phyloP scores from a whole-genome alignment of 2,113 vertebrate species.

The Alethe diademata region DNA sequence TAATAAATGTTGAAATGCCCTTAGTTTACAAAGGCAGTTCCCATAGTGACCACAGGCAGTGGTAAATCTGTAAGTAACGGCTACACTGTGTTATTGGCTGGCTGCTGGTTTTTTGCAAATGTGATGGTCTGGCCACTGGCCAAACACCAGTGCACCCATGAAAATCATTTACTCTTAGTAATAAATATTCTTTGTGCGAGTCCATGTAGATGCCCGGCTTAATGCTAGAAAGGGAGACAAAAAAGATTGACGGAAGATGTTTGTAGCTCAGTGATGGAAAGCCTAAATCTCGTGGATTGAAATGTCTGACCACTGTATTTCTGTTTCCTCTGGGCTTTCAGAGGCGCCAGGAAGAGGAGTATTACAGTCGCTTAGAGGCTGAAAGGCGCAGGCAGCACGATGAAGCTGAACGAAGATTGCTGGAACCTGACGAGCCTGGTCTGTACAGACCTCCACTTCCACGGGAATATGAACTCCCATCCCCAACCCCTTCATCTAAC shows the following conservation, averaged over 20 bases:
- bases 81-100: neutral
- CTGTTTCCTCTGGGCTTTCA: slow-evolving; percentile 71
- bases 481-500: slow-evolving; percentile 75
- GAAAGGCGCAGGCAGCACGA: slow-evolving; percentile 95
- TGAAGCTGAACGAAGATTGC: slow-evolving; percentile 91
- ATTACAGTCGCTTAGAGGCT: slow-evolving; percentile 95
- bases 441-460: slow-evolving; percentile 97
- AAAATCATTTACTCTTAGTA: neutral
- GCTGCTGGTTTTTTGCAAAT: neutral
- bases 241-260: neutral
- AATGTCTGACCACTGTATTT: slow-evolving; percentile 22
- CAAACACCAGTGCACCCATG: neutral
- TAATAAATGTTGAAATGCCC: neutral
- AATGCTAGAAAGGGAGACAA: neutral
- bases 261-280: neutral
- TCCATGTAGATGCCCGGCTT: neutral
- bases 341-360: slow-evolving; percentile 98
- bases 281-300: neutral
- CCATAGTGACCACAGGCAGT: neutral
- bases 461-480: slow-evolving; percentile 89
- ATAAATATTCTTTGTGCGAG: neutral
- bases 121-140: neutral
- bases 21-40: neutral
- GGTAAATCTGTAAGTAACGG: neutral
- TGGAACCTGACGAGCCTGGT: slow-evolving; percentile 92